phyloP scores from a whole-genome alignment of 2,797 vertebrate species.

The Decapterus maruadsi region DNA sequence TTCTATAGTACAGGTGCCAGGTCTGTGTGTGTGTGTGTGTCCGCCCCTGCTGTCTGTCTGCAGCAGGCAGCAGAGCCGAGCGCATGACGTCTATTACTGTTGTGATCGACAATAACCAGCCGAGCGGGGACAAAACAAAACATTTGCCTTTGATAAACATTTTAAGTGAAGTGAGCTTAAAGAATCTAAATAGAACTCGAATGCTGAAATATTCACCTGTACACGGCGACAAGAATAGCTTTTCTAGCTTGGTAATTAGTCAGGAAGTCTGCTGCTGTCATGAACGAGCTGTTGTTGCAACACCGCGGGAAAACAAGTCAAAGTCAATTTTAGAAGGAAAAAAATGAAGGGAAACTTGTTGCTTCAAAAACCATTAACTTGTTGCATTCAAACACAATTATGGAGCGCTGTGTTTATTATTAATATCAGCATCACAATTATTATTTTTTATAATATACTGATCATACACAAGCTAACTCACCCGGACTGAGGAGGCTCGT shows the following conservation, averaged over 20 bases:
- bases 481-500: not conserved
- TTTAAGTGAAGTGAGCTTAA: not conserved
- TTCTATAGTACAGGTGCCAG: not conserved
- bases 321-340: not conserved
- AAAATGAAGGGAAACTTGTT: too few species aligned
- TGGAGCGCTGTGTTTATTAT: not conserved
- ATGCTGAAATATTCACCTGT: too few species aligned
- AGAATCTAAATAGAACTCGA: not conserved
- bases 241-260: not conserved
- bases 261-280: not conserved
- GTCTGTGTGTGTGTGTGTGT: not conserved
- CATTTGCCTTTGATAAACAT: not conserved
- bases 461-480: constrained; percentile 20
- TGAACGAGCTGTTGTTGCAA: not conserved
- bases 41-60: not conserved
- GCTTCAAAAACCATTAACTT: too few species aligned
- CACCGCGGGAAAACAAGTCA: constrained; percentile 2
- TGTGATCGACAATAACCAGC: not conserved
- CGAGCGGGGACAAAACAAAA: accelerated
- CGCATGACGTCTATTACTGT: constrained; percentile 31
- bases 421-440: too few species aligned
- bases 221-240: not conserved
- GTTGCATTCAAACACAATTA: too few species aligned
- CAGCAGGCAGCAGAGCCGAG: not conserved
- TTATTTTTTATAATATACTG: too few species aligned